These are phyloP conservation scores for Hyphantria cunea DNA, from an alignment of 1,140 invertebrate species.

Conservation along the genomic window DNA sequence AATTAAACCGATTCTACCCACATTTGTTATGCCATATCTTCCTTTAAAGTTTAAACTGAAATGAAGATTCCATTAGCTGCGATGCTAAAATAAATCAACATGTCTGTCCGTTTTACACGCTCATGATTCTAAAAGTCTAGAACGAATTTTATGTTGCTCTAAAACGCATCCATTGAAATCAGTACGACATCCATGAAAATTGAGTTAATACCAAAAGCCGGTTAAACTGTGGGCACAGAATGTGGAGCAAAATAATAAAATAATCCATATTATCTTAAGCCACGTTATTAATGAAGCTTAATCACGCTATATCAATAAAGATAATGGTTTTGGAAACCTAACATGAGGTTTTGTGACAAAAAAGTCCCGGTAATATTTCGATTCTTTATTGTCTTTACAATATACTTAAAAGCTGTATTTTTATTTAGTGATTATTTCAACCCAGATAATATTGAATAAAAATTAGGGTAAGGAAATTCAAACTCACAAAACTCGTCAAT, in stretches of 20 bases:
- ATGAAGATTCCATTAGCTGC: conserved; percentile 4
- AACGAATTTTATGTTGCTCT: conserved; percentile 17
- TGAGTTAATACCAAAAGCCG: background rate
- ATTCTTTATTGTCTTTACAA: too few relatives aligned
- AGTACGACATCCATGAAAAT: conserved; percentile 16
- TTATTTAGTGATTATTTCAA: too few relatives aligned
- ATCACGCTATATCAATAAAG: conserved; percentile 15
- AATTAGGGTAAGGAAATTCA: too few relatives aligned
- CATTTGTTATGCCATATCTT: too few relatives aligned
- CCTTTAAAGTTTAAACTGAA: background rate
- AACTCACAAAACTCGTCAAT: too few relatives aligned
- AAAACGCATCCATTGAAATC: conserved; percentile 4
- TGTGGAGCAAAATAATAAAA: conserved; percentile 7
- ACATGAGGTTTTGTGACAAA: too few relatives aligned
- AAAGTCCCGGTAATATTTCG: too few relatives aligned
- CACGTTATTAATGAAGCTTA: conserved; percentile 8
- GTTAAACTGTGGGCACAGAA: background rate
- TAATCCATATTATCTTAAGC: background rate
- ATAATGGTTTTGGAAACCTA: too few relatives aligned
- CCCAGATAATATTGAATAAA: too few relatives aligned
- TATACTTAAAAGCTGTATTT: too few relatives aligned
- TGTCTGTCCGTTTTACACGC: background rate
- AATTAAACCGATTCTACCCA: too few relatives aligned
- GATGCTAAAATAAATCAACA: conserved; percentile 11
- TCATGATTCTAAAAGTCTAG: conserved; percentile 9